These are phyloP conservation scores for Seira ritae DNA, from an alignment of 2,888 invertebrate genomes.

Conservation along the genomic window DNA sequence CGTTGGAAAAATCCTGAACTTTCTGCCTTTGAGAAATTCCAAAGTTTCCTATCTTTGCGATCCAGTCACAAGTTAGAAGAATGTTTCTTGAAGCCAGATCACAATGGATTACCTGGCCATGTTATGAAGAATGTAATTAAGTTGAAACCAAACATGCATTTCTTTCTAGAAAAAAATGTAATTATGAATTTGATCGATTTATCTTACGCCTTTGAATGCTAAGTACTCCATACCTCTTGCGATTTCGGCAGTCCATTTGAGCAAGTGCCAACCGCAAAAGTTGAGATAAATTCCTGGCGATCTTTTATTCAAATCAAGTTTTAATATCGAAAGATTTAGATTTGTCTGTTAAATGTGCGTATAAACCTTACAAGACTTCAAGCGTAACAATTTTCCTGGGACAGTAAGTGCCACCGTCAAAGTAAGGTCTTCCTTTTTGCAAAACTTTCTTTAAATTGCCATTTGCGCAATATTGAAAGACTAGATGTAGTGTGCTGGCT, in stretches of 20 bases:
- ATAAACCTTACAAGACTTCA: slow-evolving; percentile 38
- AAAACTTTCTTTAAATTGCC: slow-evolving; percentile 53
- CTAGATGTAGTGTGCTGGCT: slow-evolving; percentile 25
- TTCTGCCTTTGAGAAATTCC: slow-evolving; percentile 31
- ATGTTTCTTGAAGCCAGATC: slow-evolving; percentile 47
- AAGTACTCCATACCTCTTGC: slow-evolving; percentile 63
- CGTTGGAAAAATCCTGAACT: slow-evolving; percentile 33
- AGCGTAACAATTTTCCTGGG: slow-evolving; percentile 43
- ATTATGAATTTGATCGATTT: neutral
- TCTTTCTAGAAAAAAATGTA: too few species aligned
- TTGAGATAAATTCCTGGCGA: slow-evolving; percentile 45
- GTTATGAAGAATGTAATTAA: too few species aligned
- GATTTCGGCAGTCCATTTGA: slow-evolving; percentile 59
- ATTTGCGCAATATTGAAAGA: slow-evolving; percentile 57
- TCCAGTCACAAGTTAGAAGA: slow-evolving; percentile 47
- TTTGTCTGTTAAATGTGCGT: too few species aligned
- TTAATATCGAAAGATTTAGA: too few species aligned
- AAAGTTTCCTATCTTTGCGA: slow-evolving; percentile 53
- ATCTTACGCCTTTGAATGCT: slow-evolving; percentile 47
- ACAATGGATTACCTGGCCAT: slow-evolving; percentile 32
- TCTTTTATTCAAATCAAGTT: too few species aligned
- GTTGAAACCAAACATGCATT: too few species aligned
- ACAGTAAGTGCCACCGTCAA: slow-evolving; percentile 28
- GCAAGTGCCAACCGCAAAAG: slow-evolving; percentile 50
- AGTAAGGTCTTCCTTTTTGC: slow-evolving; percentile 47